Evolutionary conservation across 2,888 invertebrate species (phyloP).

Genomic region (Piscicola geometra): DNA sequence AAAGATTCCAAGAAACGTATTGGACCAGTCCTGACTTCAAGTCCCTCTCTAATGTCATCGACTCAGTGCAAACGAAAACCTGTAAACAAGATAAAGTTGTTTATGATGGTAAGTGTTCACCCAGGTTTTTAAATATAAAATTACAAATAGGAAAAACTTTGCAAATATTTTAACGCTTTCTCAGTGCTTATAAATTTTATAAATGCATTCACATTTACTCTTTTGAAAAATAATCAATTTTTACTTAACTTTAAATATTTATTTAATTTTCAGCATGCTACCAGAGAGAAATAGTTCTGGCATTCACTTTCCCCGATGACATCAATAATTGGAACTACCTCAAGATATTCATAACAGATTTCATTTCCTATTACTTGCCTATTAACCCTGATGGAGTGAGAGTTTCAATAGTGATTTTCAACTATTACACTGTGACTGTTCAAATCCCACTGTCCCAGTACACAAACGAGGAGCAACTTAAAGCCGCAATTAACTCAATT

Average conservation of each 20-base stretch:
- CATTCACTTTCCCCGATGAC: conserved; percentile 25
- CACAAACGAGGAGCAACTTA: conserved; percentile 25
- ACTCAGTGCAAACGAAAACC: conserved; percentile 31
- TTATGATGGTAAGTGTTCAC: conserved; percentile 23
- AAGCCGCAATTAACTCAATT: conserved; percentile 26
- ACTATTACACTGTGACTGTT: neutral
- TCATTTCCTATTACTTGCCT: conserved; percentile 25
- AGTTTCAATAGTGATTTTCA: conserved; percentile 31
- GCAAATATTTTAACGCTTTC: too few species aligned
- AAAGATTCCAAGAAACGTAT: conserved; percentile 28
- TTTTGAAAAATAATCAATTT: too few species aligned
- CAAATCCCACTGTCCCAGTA: conserved; percentile 21
- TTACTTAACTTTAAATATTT: neutral
- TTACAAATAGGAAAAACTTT: too few species aligned
- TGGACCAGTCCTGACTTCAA: conserved; percentile 37
- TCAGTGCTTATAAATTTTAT: neutral
- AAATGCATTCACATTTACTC: neutral
- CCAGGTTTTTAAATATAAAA: too few species aligned
- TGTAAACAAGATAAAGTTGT: conserved; percentile 31
- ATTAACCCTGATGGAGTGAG: conserved; percentile 18
- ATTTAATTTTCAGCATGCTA: conserved; percentile 26
- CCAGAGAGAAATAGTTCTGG: conserved; percentile 27
- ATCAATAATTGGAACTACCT: neutral
- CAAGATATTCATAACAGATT: conserved; percentile 32
- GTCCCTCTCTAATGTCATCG: conserved; percentile 13